Evolutionary conservation across 2,888 invertebrate genomes (phyloP), one percentile per base, ranked within the genome.

Genomic region (Mellilla xanthometata): DNA sequence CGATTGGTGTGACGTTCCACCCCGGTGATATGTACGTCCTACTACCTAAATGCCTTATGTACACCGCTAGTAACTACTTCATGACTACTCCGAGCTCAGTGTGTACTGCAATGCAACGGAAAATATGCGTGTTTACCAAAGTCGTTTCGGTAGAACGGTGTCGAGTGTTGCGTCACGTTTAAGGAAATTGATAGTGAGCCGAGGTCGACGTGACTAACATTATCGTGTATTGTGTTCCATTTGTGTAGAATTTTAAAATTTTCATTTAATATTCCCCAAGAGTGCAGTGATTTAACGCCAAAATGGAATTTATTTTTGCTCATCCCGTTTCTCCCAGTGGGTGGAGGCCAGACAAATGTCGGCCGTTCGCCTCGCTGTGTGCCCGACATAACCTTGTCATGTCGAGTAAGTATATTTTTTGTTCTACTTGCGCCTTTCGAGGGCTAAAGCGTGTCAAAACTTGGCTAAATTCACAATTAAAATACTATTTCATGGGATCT

Each of bases 41-140:
- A 88, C 84, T 87, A 89, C 87, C 89, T 89, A 89, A 89, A 89
- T 88, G 89, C 89, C 89, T 89, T 88, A 89, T 89, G 89, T 89
- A 89, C 87, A 84, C 81, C 76, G 83, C 87, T 87, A 88, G 89
- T 89, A 81, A 89, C 88, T 87, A 85, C 88, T 89, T 84, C 89
- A 88, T 88, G 88, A 87, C 88, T 88, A 86, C 88, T 88, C 86
- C 74, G 88, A 87, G 88, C 88, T 89, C 89, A 89, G 89, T 89
- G 88, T 88, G 89, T 88, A 88, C 88, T 88, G 88, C 87, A 89
- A 84, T 89, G 89, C 89, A 89, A 89, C 87, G 88, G 89, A 89
- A 89, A 89, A 89, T 89, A 89, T 89, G 89, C 89, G 89, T 88
- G 88, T 89, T 89, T 88, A 88, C 87, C 87, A 88, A 88, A 88